phyloP scores from a whole-genome alignment of 2,113 vertebrate species.

The Gnathonemus echidnorhynchus region DNA sequence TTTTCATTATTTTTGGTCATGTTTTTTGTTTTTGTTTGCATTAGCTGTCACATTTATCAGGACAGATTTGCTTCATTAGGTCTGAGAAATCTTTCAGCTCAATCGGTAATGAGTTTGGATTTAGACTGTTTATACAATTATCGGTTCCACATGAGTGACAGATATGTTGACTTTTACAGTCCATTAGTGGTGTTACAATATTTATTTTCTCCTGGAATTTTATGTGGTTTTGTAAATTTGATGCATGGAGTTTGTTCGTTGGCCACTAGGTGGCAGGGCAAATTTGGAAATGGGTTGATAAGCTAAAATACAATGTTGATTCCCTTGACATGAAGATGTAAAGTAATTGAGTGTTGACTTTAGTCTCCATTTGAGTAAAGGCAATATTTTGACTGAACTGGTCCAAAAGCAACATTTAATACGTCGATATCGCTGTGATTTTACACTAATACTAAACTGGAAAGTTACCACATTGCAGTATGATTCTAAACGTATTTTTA shows the following conservation, averaged over 20 bases:
- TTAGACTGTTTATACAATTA: background rate
- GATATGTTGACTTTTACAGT: background rate
- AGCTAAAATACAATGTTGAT: background rate
- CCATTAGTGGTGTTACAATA: background rate
- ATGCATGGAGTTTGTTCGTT: background rate
- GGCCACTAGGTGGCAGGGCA: conserved; percentile 14
- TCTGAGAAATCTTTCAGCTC: background rate
- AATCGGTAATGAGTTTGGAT: background rate
- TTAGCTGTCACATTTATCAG: background rate
- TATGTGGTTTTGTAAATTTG: conserved; percentile 3
- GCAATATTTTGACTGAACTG: background rate
- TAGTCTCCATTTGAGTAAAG: background rate
- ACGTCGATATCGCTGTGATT: background rate
- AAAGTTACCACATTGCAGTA: background rate
- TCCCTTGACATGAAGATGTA: background rate
- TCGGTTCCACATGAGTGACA: background rate
- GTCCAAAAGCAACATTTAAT: background rate
- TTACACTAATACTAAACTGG: background rate
- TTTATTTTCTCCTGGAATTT: background rate
- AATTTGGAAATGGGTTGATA: background rate
- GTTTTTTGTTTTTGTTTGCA: conserved; percentile 11
- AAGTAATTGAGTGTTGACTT: background rate
- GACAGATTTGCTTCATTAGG: background rate
- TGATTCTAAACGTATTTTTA: background rate
- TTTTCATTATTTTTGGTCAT: conserved; percentile 69